Conservation (phyloP, 2,888 invertebrate genomes). For the Atethmia centrago region DNA sequence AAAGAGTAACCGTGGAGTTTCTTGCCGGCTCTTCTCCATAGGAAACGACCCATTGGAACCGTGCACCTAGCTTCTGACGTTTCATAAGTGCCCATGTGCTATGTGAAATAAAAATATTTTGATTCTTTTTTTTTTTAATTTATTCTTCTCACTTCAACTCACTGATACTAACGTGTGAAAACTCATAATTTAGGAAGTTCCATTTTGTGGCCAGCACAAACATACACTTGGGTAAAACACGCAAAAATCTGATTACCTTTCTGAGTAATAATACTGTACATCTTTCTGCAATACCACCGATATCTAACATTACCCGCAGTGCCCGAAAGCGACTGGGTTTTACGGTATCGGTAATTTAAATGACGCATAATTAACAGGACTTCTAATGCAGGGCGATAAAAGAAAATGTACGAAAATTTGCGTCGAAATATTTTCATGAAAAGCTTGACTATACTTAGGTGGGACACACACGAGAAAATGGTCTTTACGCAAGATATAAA, state of each 20-base stretch:
- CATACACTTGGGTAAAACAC: background rate
- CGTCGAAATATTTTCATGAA: background rate
- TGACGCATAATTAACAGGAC: conserved; percentile 55
- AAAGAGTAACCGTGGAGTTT: no score
- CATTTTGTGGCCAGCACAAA: background rate
- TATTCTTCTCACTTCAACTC: background rate
- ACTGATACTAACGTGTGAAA: background rate
- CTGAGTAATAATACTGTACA: conserved; percentile 38
- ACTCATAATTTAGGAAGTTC: background rate
- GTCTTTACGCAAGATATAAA: no score
- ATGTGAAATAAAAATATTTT: no score
- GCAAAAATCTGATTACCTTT: background rate
- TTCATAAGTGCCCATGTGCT: no score
- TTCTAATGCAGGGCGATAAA: conserved; percentile 38
- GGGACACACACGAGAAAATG: background rate
- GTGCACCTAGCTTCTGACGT: no score
- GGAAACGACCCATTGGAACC: no score
- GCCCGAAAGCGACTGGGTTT: conserved; percentile 51
- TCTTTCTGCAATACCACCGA: conserved; percentile 20
- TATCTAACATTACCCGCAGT: conserved; percentile 52
- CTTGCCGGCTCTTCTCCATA: no score
- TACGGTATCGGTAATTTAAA: conserved; percentile 59
- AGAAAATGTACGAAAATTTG: conserved; percentile 25
- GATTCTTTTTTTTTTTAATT: no score
- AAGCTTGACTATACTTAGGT: background rate